Evolutionary conservation across 1,140 invertebrate genomes (phyloP).

Genomic region (Harlomillsia oculata): DNA sequence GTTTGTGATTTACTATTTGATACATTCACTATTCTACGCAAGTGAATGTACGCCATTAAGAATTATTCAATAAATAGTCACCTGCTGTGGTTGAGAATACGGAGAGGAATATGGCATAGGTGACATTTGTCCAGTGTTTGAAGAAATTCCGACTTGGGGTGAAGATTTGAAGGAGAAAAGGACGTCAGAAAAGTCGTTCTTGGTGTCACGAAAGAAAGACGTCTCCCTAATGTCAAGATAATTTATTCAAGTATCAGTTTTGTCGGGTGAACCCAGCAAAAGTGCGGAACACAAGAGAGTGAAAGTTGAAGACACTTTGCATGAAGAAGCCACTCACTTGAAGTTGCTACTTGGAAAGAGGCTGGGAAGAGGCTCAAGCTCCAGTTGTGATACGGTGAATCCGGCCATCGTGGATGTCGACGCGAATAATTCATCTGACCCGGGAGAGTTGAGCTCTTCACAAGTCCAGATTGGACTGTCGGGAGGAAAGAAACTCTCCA

Average conservation of each 20-base stretch:
- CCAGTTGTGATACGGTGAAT: constrained; percentile 25
- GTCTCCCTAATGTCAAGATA: constrained; percentile 14
- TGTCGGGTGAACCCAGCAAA: no score
- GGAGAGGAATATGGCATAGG: constrained; percentile 27
- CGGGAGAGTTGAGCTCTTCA: constrained; percentile 28
- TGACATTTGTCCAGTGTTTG: constrained; percentile 20
- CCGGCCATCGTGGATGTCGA: constrained; percentile 27
- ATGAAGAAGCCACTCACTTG: constrained; percentile 18
- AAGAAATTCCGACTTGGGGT: constrained; percentile 23
- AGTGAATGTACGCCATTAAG: background rate
- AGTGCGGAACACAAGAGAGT: no score
- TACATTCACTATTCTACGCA: background rate
- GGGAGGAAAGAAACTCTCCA: constrained; percentile 33
- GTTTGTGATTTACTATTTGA: no score
- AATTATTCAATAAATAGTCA: no score
- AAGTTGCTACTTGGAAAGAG: constrained; percentile 28
- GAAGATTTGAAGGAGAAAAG: constrained; percentile 30
- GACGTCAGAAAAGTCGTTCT: constrained; percentile 31
- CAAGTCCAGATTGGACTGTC: constrained; percentile 31
- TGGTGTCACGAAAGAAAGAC: constrained; percentile 27
- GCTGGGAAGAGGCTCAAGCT: constrained; percentile 26
- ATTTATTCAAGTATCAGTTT: no score
- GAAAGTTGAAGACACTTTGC: no score
- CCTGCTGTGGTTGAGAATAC: constrained; percentile 31
- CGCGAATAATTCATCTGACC: constrained; percentile 29